Evolutionary conservation across 1,140 invertebrate genomes (phyloP).

Genomic region (Rhopalosiphum maidis): DNA sequence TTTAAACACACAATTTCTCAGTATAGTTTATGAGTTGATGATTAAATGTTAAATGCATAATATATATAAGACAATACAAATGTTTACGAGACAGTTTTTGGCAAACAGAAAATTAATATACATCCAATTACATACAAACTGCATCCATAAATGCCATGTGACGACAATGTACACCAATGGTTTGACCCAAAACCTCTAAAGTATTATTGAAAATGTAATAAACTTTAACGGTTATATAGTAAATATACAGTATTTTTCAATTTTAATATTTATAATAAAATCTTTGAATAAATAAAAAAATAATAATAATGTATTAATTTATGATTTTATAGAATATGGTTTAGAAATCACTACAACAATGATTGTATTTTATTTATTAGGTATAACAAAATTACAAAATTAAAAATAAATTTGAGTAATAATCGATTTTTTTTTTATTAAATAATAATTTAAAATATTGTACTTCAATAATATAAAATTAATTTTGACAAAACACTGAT

Average conservation of each 20-base stretch:
- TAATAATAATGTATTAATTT: not conserved
- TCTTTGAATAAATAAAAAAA: not conserved
- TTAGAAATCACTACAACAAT: not conserved
- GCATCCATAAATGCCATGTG: constrained; percentile 29
- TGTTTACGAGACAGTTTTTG: not conserved
- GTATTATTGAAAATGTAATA: constrained; percentile 8
- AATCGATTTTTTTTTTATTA: not conserved
- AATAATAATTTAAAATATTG: not conserved
- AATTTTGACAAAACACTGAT: not conserved
- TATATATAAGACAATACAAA: not conserved
- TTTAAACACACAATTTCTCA: not conserved
- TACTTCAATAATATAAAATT: not conserved
- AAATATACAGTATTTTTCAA: not conserved
- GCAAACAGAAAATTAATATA: constrained; percentile 23
- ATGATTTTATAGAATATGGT: not conserved
- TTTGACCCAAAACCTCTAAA: constrained; percentile 40
- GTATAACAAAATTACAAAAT: not conserved
- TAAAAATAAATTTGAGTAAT: not conserved
- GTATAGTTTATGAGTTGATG: not conserved
- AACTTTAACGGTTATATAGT: not conserved
- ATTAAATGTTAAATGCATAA: not conserved
- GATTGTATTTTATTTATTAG: not conserved
- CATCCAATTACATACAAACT: not conserved
- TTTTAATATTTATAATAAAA: constrained; percentile 15
- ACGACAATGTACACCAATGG: constrained; percentile 20